These are phyloP conservation scores for Fistularia commersonii DNA, from an alignment of 2,797 vertebrate species.

Conservation along the genomic window DNA sequence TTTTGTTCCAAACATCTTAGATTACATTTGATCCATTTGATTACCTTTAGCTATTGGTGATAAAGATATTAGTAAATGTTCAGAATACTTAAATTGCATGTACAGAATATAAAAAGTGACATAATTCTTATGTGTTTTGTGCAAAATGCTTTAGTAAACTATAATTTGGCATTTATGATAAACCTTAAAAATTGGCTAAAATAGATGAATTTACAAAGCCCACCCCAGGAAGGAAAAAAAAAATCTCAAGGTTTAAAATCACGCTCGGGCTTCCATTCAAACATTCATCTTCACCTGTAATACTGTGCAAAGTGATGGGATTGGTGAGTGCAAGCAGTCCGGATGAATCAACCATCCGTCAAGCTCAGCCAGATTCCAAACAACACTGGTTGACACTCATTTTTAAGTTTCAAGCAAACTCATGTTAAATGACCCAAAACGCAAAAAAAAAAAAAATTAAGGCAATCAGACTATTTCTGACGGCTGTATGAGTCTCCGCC, in stretches of 20 bases:
- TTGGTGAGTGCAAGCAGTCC: constrained; percentile 77
- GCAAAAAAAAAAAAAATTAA: constrained; percentile 50
- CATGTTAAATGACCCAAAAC: constrained; percentile 10
- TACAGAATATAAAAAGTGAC: constrained; percentile 83
- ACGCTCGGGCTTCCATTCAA: constrained; percentile 2
- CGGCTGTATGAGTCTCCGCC: constrained; percentile 50
- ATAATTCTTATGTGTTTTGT: constrained; percentile 76
- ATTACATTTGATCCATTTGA: constrained; percentile 78
- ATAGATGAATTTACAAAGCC: constrained; percentile 54
- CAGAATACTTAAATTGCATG: constrained; percentile 76
- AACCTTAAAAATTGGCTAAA: constrained; percentile 61
- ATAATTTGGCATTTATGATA: constrained; percentile 88
- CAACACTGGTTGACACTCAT: neutral
- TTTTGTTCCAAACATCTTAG: constrained; percentile 70
- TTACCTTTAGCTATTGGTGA: constrained; percentile 75
- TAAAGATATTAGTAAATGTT: constrained; percentile 77
- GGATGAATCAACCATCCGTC: constrained; percentile 48
- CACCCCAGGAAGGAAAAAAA: neutral
- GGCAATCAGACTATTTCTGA: constrained; percentile 59
- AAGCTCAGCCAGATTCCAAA: constrained; percentile 60
- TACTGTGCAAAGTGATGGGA: constrained; percentile 78
- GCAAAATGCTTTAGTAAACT: constrained; percentile 90
- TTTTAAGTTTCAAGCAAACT: constrained; percentile 19
- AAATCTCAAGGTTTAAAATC: too few species aligned
- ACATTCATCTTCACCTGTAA: constrained; percentile 64